Evolutionary conservation across 2,113 vertebrate genomes (phyloP).

Genomic region (Oncorhynchus tshawytscha): DNA sequence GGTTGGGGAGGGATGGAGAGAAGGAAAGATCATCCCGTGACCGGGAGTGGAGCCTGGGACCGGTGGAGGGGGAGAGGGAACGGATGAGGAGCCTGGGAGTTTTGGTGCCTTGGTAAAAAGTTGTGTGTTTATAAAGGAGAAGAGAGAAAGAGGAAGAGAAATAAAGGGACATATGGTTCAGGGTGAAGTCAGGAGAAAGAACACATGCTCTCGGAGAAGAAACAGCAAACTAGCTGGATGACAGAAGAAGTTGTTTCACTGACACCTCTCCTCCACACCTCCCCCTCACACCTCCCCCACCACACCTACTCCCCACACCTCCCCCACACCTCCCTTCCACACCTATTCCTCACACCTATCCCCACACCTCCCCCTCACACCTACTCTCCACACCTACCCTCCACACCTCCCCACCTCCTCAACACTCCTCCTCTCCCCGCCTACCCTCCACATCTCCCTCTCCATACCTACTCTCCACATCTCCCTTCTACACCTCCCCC

Average conservation of each 20-base stretch:
- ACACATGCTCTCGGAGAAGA: slow-evolving; percentile 53
- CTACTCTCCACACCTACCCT: no score
- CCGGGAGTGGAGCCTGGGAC: slow-evolving; percentile 60
- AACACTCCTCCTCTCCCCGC: no score
- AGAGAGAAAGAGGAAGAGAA: slow-evolving; percentile 35
- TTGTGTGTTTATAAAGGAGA: slow-evolving; percentile 1
- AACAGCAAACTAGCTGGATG: neutral
- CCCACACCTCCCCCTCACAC: no score
- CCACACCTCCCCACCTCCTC: no score
- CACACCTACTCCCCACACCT: no score
- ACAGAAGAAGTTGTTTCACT: slow-evolving; percentile 35
- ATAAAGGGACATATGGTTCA: slow-evolving; percentile 47
- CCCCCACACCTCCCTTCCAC: no score
- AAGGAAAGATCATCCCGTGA: slow-evolving; percentile 27
- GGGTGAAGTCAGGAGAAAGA: slow-evolving; percentile 56
- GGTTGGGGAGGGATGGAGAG: slow-evolving; percentile 54
- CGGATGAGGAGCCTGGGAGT: slow-evolving; percentile 52
- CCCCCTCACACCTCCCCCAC: neutral
- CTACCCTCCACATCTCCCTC: no score
- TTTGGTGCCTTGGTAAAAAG: slow-evolving; percentile 52
- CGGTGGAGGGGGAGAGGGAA: slow-evolving; percentile 53
- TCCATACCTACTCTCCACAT: no score
- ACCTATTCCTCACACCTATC: no score
- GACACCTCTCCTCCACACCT: neutral
- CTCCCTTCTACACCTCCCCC: no score